phyloP scores from a whole-genome alignment of 2,113 vertebrate species.

The Aphelocoma coerulescens region DNA sequence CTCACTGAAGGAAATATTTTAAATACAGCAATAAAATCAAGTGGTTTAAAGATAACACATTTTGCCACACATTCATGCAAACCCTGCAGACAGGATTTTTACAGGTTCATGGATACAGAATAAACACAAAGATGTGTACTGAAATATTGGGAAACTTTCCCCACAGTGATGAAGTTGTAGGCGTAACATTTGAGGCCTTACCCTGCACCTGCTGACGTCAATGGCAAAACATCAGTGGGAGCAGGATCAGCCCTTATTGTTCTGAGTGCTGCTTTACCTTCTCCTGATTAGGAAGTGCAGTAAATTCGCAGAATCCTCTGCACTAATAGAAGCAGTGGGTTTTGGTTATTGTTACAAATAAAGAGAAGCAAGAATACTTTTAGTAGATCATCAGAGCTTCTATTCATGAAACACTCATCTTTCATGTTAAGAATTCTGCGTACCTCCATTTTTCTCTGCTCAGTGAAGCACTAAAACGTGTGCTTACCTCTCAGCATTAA shows the following conservation, averaged over 20 bases:
- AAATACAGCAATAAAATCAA: constrained; percentile 80
- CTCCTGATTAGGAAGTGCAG: constrained; percentile 30
- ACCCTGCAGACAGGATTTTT: constrained; percentile 68
- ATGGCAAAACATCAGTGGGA: constrained; percentile 27
- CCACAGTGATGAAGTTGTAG: constrained; percentile 61
- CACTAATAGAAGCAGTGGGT: not conserved
- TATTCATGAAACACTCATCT: not conserved
- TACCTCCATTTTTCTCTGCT: not conserved
- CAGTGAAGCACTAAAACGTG: not conserved
- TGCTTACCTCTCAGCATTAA: not conserved
- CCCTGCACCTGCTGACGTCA: constrained; percentile 12
- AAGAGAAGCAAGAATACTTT: constrained; percentile 34
- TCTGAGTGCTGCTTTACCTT: constrained; percentile 42
- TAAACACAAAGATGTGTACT: constrained; percentile 43
- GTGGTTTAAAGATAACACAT: constrained; percentile 73
- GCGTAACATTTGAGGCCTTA: constrained; percentile 22
- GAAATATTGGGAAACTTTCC: constrained; percentile 47
- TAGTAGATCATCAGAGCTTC: not conserved
- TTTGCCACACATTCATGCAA: constrained; percentile 74
- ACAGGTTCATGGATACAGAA: constrained; percentile 62
- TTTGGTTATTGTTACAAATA: constrained; percentile 5
- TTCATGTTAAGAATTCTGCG: not conserved
- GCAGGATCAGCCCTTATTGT: constrained; percentile 29
- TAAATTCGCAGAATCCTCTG: constrained; percentile 15
- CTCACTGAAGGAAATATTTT: constrained; percentile 73